Base-by-base conservation (phyloP, 2,888 invertebrate species). In the Catocala nupta region DNA sequence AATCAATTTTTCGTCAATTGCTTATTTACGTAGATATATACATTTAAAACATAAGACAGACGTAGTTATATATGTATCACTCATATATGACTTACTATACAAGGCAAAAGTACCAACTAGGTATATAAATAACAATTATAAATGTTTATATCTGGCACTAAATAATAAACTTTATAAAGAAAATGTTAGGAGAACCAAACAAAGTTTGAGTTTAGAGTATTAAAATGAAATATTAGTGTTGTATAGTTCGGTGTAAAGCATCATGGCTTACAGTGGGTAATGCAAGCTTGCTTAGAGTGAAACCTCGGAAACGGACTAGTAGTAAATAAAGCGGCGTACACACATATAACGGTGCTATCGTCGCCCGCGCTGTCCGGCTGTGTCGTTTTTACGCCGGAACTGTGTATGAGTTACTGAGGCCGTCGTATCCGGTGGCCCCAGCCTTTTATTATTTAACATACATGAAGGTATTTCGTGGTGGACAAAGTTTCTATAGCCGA, bases 341-440 rank as follows among this genome's bases (percentile, higher is more conserved):
- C 82, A 84, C 82, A 82, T 81, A 82, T 81, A 81, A 76, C 78
- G 73, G 80, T 73, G 83, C 81, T 89, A 87, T 90, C 88, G 83
- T 77, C 77, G 77, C 81, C 78, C 70, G 77, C 81, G 68, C 67
- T 80, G 88, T 88, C 89, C 87, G 85, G 82, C 79, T 65, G 76
- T 81, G 84, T 83, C 86, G 90, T 91, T 91, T 91, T 92, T 90
- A 83, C 88, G 83, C 89, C 92, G 92, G 92, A 92, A 90, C 81
- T 78, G 79, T 80, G 84, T 90, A 91, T 92, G 92, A 92, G 90
- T 91, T 91, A 92, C 88, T 79, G 87, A 81, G 84, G 80, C 81
- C 84, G 81, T 59, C 70, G 81, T 70, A 71, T 89, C 91, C 91
- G 89, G 87, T 76, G 69, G 76, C 80, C 78, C 72, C 75, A 79